Base-by-base conservation (phyloP, 2,888 invertebrate species). In the Tricholauxania praeusta region DNA sequence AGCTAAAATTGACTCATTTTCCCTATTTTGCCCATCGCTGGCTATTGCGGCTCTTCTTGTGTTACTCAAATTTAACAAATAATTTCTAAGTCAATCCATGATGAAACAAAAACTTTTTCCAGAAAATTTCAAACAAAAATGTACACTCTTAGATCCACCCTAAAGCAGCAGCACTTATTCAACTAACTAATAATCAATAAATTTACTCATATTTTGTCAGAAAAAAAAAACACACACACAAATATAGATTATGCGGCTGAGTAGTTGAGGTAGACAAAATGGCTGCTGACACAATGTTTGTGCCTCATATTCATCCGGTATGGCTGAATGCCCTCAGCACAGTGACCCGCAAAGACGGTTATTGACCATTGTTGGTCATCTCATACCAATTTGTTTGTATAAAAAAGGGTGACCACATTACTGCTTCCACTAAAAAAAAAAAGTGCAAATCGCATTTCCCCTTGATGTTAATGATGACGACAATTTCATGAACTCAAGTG, bases 291-390 rank as follows among this genome's bases (percentile, higher is more conserved):
- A 57, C 57, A 57, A 57, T 57, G 57, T 57, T 28, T 57, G 57
- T 14, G 12, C 57, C 28, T 28, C 28, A 28, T 28, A 28, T 28
- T 28, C 28, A 19, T 22, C 22, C 28, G 53, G 17, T 53, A 10
- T 53, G 53, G 51, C 19, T 64, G 68, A 59, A 60, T 60, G 68
- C 68, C 60, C 51, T 69, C 59, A 48, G 59, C 68, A 60, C 68
- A 69, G 68, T 69, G 59, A 69, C 68, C 68, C 17, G 59, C 22
- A 59, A 59, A 69, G 47, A 28, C 68, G 49, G 57, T 69, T 69
- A 32, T 69, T 69, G 59, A 69, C 47, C 68, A 48, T 17, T 39
- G 10, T 10, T 39, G 39, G 39, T 39, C 10, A 39, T 10, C 2
- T 10, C 51, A 14, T 10, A 22, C 22, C 7, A 28, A 59, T 55